Conservation (phyloP, 37 sponge, comb jelly and placozoan species). For the Halichondria panicea region DNA sequence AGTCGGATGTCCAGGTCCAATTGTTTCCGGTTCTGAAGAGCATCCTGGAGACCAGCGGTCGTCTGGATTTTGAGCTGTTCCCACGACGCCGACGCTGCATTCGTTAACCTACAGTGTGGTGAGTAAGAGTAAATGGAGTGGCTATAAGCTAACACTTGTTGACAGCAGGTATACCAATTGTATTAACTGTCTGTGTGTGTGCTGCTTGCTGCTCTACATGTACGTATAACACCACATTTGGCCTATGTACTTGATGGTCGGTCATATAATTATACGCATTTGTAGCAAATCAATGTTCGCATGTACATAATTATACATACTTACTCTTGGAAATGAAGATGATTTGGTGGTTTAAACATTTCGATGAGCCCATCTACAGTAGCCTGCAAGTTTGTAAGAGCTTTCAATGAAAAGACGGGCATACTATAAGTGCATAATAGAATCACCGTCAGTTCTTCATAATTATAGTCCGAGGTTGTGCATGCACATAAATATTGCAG, state of each 20-base stretch:
- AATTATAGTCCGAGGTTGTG: too few relatives aligned
- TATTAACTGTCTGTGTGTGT: too few relatives aligned
- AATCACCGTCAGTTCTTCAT: not conserved
- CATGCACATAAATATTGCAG: too few relatives aligned
- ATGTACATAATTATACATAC: slow-evolving; percentile 12
- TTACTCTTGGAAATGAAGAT: slow-evolving; percentile 72
- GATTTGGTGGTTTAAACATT: slow-evolving; percentile 54
- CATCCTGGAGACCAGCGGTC: slow-evolving; percentile 48
- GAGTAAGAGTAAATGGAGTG: not conserved
- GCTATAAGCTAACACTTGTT: too few relatives aligned
- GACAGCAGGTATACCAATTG: too few relatives aligned
- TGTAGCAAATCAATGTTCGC: too few relatives aligned
- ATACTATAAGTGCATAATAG: not conserved
- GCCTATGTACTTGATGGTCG: too few relatives aligned
- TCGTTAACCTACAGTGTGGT: slow-evolving; percentile 68
- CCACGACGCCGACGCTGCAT: slow-evolving; percentile 62
- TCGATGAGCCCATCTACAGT: slow-evolving; percentile 69
- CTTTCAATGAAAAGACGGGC: not conserved
- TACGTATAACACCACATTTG: too few relatives aligned
- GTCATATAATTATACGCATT: too few relatives aligned
- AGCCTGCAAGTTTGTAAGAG: slow-evolving; percentile 56
- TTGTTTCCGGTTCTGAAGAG: slow-evolving; percentile 57
- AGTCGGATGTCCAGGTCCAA: slow-evolving; percentile 46
- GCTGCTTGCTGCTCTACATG: too few relatives aligned
- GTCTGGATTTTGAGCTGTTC: slow-evolving; percentile 68